phyloP scores from a whole-genome alignment of 1,140 invertebrate genomes.

The Subanguina moxae region DNA sequence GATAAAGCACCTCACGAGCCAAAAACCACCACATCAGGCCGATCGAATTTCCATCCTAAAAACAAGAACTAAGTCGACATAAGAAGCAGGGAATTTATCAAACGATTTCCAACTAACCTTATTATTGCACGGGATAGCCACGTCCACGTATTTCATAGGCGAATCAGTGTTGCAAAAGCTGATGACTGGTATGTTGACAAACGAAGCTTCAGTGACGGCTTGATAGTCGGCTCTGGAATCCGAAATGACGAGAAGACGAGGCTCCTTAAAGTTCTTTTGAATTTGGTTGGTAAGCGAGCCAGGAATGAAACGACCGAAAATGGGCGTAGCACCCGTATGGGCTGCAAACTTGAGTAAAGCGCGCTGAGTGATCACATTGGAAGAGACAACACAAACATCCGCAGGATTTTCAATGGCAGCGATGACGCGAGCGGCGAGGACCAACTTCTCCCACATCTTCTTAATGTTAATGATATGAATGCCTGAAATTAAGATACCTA shows the following conservation, averaged over 20 bases:
- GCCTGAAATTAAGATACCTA: constrained; percentile 61
- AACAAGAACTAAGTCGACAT: constrained; percentile 7
- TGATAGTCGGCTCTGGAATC: constrained; percentile 94
- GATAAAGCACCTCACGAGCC: constrained; percentile 87
- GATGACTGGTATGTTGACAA: constrained; percentile 97
- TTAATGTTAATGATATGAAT: constrained; percentile 90
- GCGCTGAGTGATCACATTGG: no score
- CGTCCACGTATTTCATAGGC: constrained; percentile 89
- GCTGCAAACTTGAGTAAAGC: constrained; percentile 70
- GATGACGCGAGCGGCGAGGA: constrained; percentile 90
- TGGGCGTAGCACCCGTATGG: constrained; percentile 92
- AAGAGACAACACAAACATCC: constrained; percentile 68
- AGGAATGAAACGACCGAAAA: constrained; percentile 97
- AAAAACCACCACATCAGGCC: constrained; percentile 99
- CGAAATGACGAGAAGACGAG: constrained; percentile 86
- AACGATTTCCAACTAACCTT: constrained; percentile 66
- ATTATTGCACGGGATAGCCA: constrained; percentile 98
- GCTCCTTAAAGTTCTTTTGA: constrained; percentile 84
- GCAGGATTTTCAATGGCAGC: constrained; percentile 93
- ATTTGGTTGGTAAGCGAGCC: constrained; percentile 67
- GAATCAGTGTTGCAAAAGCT: constrained; percentile 94
- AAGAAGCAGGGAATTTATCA: neutral
- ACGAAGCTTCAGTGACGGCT: constrained; percentile 95
- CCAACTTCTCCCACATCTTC: constrained; percentile 94
- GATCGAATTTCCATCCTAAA: constrained; percentile 80